Base-by-base conservation (phyloP, 2,888 invertebrate genomes). In the Tetragnatha montana region DNA sequence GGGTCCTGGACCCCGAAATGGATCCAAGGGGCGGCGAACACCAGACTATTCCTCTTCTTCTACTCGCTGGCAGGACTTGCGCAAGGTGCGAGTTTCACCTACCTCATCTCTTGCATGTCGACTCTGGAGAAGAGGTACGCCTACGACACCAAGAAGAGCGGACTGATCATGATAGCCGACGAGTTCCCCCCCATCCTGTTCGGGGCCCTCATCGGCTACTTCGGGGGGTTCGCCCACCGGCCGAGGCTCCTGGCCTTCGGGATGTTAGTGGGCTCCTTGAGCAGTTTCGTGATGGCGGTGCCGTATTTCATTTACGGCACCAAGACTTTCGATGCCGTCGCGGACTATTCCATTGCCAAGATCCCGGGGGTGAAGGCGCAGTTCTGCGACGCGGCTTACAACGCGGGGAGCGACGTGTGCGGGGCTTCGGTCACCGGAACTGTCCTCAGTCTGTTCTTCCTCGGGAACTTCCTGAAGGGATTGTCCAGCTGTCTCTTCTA, bases 91-190 rank as follows among this genome's bases (percentile, higher is more conserved):
- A 80, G 83, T 10, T 92, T 91, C 68, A 91, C 92, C 4, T 91
- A 91, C 51, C 50, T 92, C 17, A 84, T 92, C 6, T 90, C 90
- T 0, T 86, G 89, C 51, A 81, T 91, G 83, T 88, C 88, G 0
- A 92, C 92, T 3, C 47, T 92, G 7, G 92, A 92, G 60, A 92
- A 92, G 69, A 74, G 92, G n/a, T 92, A 87, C 68, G 89, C 91
- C 1, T 92, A 91, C 35, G 91, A 92, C 35, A 89, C 86, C 12
- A 92, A 92, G 81, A 76, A 85, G 10, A 91, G 92, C 50, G 92
- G 91, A 4, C n/a, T 92, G 10, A 88, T 92, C 10, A 85, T 92
- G 86, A 91, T 92, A 10, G 87, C 91, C 0, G 92, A 92, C 51
- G 88, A 91, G 21, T 60, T 91, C 6, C 78, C 91, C 8, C 91